phyloP scores from a whole-genome alignment of 2,888 invertebrate genomes.

The Apotomis betuletana region DNA sequence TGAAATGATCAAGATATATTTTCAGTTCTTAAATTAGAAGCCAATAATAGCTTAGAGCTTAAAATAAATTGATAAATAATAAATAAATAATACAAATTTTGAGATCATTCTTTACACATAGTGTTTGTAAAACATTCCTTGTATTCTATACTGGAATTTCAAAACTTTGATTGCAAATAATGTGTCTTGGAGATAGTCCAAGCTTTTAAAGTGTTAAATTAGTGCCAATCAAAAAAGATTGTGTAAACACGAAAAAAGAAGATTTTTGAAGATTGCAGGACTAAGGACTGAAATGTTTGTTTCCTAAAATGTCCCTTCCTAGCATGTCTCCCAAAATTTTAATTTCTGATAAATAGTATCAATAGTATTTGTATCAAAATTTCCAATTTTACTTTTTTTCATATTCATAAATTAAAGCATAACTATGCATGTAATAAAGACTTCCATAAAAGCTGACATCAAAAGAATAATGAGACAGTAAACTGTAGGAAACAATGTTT shows the following conservation, averaged over 20 bases:
- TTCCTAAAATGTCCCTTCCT: too few species aligned
- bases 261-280: constrained; percentile 7
- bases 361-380: too few species aligned
- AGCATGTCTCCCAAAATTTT: too few species aligned
- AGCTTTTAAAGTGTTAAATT: constrained; percentile 39
- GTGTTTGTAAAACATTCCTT: constrained; percentile 19
- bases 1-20: constrained; percentile 34
- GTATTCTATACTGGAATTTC: constrained; percentile 36
- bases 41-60: constrained; percentile 34
- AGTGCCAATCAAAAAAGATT: constrained; percentile 50
- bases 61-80: neutral
- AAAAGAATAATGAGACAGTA: too few species aligned
- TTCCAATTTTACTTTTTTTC: too few species aligned
- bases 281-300: too few species aligned
- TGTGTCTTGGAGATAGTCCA: constrained; percentile 42
- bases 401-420: too few species aligned
- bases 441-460: too few species aligned
- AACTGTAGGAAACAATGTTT: too few species aligned
- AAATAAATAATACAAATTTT: constrained; percentile 23
- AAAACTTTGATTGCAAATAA: constrained; percentile 17
- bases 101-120: constrained; percentile 39
- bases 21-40: constrained; percentile 37
- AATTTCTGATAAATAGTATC: too few species aligned
- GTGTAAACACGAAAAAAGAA: constrained; percentile 32
- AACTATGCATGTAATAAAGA: too few species aligned